Conservation (phyloP, 1,140 invertebrate genomes). For the Chrysoperla carnea region DNA sequence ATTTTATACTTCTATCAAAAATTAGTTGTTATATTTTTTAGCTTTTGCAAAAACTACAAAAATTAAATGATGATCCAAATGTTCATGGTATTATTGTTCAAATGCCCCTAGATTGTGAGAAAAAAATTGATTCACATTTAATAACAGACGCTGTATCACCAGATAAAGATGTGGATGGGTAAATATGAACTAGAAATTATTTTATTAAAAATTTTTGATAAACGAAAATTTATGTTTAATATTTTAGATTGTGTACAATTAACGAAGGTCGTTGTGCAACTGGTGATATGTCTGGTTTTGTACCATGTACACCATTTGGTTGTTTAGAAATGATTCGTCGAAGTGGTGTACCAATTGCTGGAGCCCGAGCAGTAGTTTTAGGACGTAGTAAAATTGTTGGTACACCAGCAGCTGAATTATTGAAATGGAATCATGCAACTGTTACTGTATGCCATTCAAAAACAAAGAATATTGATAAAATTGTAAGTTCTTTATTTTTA, state of each 20-base stretch:
- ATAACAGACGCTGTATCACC: conserved; percentile 76
- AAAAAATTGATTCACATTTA: conserved; percentile 66
- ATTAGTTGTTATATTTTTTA: conserved; percentile 5
- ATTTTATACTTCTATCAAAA: no score
- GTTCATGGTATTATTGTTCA: conserved; percentile 96
- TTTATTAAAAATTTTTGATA: not conserved
- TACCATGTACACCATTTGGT: conserved; percentile 87
- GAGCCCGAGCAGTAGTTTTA: conserved; percentile 80
- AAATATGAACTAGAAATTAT: conserved; percentile 11
- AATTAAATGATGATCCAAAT: conserved; percentile 64
- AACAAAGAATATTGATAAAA: conserved; percentile 64
- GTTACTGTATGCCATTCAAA: conserved; percentile 94
- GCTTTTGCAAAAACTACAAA: conserved; percentile 43
- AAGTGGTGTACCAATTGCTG: conserved; percentile 59
- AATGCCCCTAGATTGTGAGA: conserved; percentile 78
- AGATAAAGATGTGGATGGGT: conserved; percentile 93
- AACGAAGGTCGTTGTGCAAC: conserved; percentile 80
- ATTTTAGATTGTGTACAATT: conserved; percentile 58
- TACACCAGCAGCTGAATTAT: conserved; percentile 79
- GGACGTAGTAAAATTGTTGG: conserved; percentile 97
- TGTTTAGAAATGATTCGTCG: conserved; percentile 83
- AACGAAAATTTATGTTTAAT: conserved; percentile 3
- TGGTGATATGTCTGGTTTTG: conserved; percentile 70
- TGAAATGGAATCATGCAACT: conserved; percentile 94
- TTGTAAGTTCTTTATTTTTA: conserved; percentile 34